Base-by-base conservation (phyloP, 1,140 invertebrate genomes). In the Brachystomella parvula region DNA sequence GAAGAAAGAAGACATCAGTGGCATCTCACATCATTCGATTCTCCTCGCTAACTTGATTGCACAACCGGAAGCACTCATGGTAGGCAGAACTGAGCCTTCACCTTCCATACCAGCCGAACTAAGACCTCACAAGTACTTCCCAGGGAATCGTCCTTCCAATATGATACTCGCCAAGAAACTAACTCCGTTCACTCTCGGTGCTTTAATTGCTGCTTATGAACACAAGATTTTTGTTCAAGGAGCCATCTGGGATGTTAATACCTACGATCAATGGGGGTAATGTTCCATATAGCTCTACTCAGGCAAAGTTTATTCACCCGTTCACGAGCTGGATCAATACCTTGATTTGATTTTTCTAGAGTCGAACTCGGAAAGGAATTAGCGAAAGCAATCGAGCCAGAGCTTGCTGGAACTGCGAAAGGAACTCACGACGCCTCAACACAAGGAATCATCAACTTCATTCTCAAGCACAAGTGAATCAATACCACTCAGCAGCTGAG, bases 151-250 rank as follows among this genome's bases (percentile, higher is more conserved):
- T 26, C 97, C 97, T 30, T 98, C 94, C 1, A 99, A 98, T 77
- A 96, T 94, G 58, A 96, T 99, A 75, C 81, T 99, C n/a, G 86
- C 98, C 0, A 89, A 89, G 75, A 89, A 91, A 79, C 74, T 99
- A 19, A 93, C 90, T 12, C 96, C 97, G 9, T 97, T 97, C 80
- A 94, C 84, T 3, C 83, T 99, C 21, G 97, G 97, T 67, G 86
- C 88, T 53, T 81, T 99, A n/a, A 97, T 99, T 78, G 92, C 90
- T 26, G 85, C 94, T 77, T 99, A 99, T 78, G 96, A 99, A 79
- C 94, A 97, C 77, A 99, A 99, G 80, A 99, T 99, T 73, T 99
- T 99, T 81, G 87, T 89, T 1, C 96, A 99, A 81, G 96, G 96
- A 64, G 85, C 96, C 19, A 94, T 99, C 74, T 99, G 97, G 97